Evolutionary conservation across 2,888 invertebrate species (phyloP).

Genomic region (Sclerodermus sp.): DNA sequence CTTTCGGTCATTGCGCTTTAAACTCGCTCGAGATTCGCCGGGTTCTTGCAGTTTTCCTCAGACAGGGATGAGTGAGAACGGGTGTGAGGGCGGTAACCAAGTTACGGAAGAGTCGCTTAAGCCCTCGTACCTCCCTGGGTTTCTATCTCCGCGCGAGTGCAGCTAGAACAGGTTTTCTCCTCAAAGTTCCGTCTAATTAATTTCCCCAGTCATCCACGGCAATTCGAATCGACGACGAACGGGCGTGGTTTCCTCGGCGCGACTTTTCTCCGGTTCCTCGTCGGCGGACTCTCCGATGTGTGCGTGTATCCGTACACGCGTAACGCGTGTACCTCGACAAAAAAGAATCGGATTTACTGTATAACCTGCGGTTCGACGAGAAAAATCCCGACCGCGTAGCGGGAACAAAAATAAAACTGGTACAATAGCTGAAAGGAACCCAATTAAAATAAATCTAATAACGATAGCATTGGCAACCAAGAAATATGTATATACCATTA

Average conservation of each 20-base stretch:
- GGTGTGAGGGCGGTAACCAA: slow-evolving; percentile 6
- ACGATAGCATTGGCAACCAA: too few species aligned
- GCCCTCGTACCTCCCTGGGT: slow-evolving; percentile 8
- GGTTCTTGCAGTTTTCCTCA: not conserved
- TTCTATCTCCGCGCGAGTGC: slow-evolving; percentile 6
- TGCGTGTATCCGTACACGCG: too few species aligned
- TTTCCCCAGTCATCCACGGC: slow-evolving; percentile 39
- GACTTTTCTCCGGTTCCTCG: too few species aligned
- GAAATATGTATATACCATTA: too few species aligned
- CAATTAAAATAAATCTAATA: too few species aligned
- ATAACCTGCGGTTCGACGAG: too few species aligned
- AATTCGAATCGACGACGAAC: slow-evolving; percentile 41
- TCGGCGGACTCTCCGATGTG: too few species aligned
- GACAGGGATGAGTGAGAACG: not conserved
- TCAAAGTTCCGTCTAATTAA: slow-evolving; percentile 45
- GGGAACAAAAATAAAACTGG: too few species aligned
- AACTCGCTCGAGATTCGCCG: slow-evolving; percentile 9
- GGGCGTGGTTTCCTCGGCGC: slow-evolving; percentile 34
- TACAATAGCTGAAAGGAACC: too few species aligned
- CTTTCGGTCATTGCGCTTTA: slow-evolving; percentile 8
- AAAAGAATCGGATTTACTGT: too few species aligned
- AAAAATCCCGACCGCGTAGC: too few species aligned
- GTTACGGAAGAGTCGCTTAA: slow-evolving; percentile 17
- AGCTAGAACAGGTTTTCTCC: slow-evolving; percentile 17
- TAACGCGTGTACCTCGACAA: too few species aligned